phyloP scores from a whole-genome alignment of 2,888 invertebrate species.

The Artemia sp. region DNA sequence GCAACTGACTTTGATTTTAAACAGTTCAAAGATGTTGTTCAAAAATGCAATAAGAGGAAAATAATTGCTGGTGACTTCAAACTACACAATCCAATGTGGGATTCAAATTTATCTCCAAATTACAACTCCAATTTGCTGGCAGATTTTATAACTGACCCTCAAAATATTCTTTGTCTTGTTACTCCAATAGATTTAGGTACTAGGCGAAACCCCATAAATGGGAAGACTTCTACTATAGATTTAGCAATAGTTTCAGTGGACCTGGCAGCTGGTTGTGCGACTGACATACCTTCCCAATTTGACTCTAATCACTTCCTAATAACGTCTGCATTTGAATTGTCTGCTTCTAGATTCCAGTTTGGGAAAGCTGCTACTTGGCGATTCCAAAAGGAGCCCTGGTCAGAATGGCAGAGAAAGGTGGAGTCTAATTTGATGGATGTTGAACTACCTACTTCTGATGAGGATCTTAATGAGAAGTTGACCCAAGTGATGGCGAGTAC shows the following conservation, averaged over 20 bases:
- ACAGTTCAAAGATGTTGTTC: neutral
- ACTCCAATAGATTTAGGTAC: conserved; percentile 5
- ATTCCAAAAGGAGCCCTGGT: neutral
- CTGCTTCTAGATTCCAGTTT: neutral
- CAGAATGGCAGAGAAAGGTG: conserved; percentile 9
- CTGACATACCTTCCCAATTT: neutral
- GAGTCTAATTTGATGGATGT: neutral
- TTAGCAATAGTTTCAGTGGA: neutral
- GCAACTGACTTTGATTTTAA: neutral
- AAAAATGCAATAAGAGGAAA: neutral
- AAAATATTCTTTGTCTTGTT: neutral
- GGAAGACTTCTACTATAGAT: neutral
- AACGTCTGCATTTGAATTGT: neutral
- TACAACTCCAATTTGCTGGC: neutral
- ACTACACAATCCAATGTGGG: neutral
- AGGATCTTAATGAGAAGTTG: neutral
- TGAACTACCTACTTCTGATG: neutral
- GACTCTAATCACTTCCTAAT: neutral
- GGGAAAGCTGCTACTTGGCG: conserved; percentile 4
- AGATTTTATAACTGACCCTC: neutral
- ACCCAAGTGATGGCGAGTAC: neutral
- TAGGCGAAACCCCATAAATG: neutral
- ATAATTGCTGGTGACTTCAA: neutral
- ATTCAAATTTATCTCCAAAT: neutral
- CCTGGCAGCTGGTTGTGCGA: neutral